Conservation (phyloP, 2,797 vertebrate genomes). For the Varecia variegata region DNA sequence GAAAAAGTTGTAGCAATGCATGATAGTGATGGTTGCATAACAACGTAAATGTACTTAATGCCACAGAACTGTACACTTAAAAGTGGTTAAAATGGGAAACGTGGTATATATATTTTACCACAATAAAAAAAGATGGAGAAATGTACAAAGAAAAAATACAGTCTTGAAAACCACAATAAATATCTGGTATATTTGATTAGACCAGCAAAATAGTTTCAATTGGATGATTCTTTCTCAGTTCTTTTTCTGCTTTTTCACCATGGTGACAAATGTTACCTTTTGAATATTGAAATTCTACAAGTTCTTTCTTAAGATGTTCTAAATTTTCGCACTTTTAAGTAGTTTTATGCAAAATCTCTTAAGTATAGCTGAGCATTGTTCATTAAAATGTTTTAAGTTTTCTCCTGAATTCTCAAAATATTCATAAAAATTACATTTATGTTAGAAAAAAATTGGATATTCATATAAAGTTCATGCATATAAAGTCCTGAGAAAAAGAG, state of each 20-base stretch:
- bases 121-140: not conserved
- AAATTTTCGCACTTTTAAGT: not conserved
- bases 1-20: not conserved
- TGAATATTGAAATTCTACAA: not conserved
- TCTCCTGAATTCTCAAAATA: not conserved
- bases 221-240: not conserved
- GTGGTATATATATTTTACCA: not conserved
- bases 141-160: not conserved
- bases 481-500: not conserved
- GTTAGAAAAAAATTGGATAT: not conserved
- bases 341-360: not conserved
- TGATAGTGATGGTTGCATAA: not conserved
- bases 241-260: not conserved
- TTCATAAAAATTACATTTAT: not conserved
- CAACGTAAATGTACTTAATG: not conserved
- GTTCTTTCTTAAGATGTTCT: conserved; percentile 4
- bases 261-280: not conserved
- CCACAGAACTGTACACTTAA: not conserved
- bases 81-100: not conserved
- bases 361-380: not conserved
- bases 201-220: not conserved
- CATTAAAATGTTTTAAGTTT: not conserved
- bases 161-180: not conserved
- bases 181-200: not conserved
- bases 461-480: not conserved